Conservation (phyloP, 2,113 vertebrate genomes). For the Leptocoma aspasia region DNA sequence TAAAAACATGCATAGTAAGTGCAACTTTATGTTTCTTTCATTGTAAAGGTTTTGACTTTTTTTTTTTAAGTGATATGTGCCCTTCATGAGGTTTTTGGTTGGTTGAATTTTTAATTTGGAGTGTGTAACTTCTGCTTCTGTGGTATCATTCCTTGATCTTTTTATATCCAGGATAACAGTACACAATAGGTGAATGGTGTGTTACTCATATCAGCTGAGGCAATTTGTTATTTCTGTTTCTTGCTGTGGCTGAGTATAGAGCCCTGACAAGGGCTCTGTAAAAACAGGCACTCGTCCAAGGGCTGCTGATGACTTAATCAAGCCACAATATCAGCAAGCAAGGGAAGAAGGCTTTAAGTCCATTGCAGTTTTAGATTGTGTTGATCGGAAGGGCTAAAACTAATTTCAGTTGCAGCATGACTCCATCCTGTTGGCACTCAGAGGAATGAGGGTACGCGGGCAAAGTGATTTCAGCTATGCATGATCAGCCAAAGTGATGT, state of each 20-base stretch:
- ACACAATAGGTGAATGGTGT: neutral
- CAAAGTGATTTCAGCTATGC: slow-evolving; percentile 8
- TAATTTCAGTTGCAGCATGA: slow-evolving; percentile 14
- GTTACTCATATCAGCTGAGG: neutral
- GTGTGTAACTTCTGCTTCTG: neutral
- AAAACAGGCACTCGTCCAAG: neutral
- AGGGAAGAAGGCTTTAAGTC: neutral
- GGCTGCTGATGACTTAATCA: slow-evolving; percentile 27
- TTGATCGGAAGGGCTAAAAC: slow-evolving; percentile 19
- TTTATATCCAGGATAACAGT: neutral
- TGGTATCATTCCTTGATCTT: neutral
- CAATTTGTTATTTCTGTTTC: slow-evolving; percentile 14
- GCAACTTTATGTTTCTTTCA: neutral
- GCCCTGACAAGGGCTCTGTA: neutral
- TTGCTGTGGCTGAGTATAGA: neutral
- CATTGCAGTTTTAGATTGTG: neutral
- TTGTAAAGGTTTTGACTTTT: neutral
- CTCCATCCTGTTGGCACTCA: neutral
- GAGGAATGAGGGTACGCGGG: neutral
- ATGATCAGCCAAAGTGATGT: neutral
- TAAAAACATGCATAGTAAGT: neutral
- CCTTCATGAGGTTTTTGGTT: neutral
- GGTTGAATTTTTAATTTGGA: neutral
- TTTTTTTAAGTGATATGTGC: neutral
- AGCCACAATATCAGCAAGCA: neutral